Evolutionary conservation across 2,888 invertebrate genomes (phyloP).

Genomic region (Parnassius smintheus): DNA sequence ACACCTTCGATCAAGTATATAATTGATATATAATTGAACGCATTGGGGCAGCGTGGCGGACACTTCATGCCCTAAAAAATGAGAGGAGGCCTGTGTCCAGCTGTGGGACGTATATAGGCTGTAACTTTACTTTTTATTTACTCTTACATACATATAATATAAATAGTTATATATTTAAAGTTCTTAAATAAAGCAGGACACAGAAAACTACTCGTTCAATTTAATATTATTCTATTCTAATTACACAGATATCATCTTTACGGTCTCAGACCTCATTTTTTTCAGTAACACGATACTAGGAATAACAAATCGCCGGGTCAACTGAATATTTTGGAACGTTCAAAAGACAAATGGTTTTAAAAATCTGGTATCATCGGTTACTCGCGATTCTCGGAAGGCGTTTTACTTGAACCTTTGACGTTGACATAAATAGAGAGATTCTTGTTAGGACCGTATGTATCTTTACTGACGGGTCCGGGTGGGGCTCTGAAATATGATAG

Average conservation of each 20-base stretch:
- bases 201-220: background rate
- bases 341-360: slow-evolving; percentile 50
- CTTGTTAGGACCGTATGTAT: slow-evolving; percentile 36
- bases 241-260: slow-evolving; percentile 21
- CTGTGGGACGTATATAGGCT: too few species aligned
- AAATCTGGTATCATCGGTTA: slow-evolving; percentile 42
- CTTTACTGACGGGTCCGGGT: slow-evolving; percentile 28
- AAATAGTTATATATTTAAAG: too few species aligned
- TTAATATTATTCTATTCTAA: slow-evolving; percentile 2
- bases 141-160: too few species aligned
- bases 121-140: too few species aligned
- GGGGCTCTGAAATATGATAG: slow-evolving; percentile 17
- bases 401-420: slow-evolving; percentile 31
- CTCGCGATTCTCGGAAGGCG: slow-evolving; percentile 45
- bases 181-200: background rate
- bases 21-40: too few species aligned
- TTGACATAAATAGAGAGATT: slow-evolving; percentile 37
- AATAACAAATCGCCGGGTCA: slow-evolving; percentile 41
- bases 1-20: too few species aligned
- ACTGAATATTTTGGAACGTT: slow-evolving; percentile 38
- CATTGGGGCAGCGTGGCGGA: too few species aligned
- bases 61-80: too few species aligned
- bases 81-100: too few species aligned
- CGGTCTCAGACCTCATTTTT: slow-evolving; percentile 13
- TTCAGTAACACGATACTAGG: slow-evolving; percentile 48